Percentiles rank a stretch among this genome's conserved stretches.
phyloP scores from a whole-genome alignment of 1,140 invertebrate genomes.

The Ditylenchus dipsaci region DNA sequence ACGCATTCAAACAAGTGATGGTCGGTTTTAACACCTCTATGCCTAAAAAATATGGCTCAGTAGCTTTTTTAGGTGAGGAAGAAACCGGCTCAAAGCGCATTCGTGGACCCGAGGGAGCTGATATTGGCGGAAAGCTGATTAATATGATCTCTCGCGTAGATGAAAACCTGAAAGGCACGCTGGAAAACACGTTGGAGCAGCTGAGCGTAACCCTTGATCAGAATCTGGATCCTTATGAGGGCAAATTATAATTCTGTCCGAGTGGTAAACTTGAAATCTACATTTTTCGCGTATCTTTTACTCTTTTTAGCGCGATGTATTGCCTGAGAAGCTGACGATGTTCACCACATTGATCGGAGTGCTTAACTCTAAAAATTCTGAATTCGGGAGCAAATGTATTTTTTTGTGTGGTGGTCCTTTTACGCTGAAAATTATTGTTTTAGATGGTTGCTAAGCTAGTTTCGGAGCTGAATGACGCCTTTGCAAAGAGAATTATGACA shows the following conservation, averaged over 20 bases:
- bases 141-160: conserved; percentile 29
- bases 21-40: background rate
- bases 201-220: conserved; percentile 16
- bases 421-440: background rate
- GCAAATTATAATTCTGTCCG: conserved; percentile 35
- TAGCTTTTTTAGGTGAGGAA: conserved; percentile 11
- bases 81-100: background rate
- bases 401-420: background rate
- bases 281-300: background rate
- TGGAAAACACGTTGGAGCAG: conserved; percentile 28
- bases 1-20: background rate
- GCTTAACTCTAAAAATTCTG: conserved; percentile 92
- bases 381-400: conserved; percentile 85
- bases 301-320: conserved; percentile 69
- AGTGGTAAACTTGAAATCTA: conserved; percentile 22
- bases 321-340: conserved; percentile 95
- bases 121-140: conserved; percentile 25
- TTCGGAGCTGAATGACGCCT: conserved; percentile 85
- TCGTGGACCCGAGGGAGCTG: conserved; percentile 14
- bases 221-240: conserved; percentile 37
- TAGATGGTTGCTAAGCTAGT: conserved; percentile 78
- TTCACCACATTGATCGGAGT: conserved; percentile 92
- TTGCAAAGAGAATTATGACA: conserved; percentile 86
- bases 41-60: background rate
- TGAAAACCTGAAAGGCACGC: conserved; percentile 12